Evolutionary conservation across 2,797 vertebrate genomes (phyloP), one percentile per base, ranked within the genome.

Genomic region (Chrosomus eos): DNA sequence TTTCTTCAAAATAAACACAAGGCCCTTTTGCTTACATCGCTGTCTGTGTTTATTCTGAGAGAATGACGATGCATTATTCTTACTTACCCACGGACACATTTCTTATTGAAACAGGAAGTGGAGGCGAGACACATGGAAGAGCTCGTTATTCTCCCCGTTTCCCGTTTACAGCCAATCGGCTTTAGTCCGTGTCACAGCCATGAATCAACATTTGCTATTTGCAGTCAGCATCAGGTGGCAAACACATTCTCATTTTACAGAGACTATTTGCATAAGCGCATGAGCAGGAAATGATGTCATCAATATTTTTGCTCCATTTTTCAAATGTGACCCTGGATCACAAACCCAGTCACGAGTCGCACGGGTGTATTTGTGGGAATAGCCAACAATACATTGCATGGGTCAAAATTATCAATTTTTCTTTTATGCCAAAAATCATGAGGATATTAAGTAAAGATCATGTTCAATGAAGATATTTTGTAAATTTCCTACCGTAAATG

Each of bases 121-220:
- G 33, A 43, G 19, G 19, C 16, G 16, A 45, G n/a, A 45, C 38
- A 43, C 33, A 64, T 7, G 7, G 26, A 64, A 66, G 43, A 26
- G 19, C 60, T 80, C 7, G 14, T 72, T 43, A 72, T 28, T 48
- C 43, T 67, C 43, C 78, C 62, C 9, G 23, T 68, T 76, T 55
- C 26, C 60, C 19, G 31, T 79, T 78, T 48, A 45, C 23, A 66
- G 76, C 38, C 76, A 79, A 31, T 66, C 64, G 38, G 58, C n/a
- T 66, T 23, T 3, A 64, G 60, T 28, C 19, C 40, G 48, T 64
- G 58, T 64, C 38, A 80, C 26, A 21, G 55, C 58, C 75, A 48
- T 64, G 60, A 80, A 67, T 80, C 77, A 45, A 14, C 40, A 80
- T 79, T 45, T 79, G 19, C 74, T 77, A 26, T 26, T 60, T n/a